A percentile compares a stretch with the other conserved stretches of the same genome.
These are phyloP conservation scores for Botia almorhae DNA, from an alignment of 2,797 vertebrate species.

Conservation along the genomic window DNA sequence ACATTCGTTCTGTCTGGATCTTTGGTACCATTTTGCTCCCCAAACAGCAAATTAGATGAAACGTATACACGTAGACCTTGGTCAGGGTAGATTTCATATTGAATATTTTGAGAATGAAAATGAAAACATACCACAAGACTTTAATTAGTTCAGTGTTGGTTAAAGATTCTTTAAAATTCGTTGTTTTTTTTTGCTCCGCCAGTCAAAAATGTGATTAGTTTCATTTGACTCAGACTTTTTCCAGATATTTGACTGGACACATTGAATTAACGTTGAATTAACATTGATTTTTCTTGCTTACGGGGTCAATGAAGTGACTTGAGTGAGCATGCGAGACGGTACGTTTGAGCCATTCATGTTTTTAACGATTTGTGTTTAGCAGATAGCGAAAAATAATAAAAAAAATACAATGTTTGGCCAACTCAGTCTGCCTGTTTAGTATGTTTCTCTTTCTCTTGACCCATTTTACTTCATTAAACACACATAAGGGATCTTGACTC, in stretches of 20 bases:
- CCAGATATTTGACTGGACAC: neutral
- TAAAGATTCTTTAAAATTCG: too few relatives aligned
- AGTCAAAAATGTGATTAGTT: neutral
- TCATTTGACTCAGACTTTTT: neutral
- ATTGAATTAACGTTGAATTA: neutral
- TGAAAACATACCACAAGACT: too few relatives aligned
- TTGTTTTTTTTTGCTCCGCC: neutral
- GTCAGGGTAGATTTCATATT: too few relatives aligned
- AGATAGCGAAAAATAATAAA: neutral
- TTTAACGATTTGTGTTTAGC: neutral
- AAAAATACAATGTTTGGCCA: conserved; percentile 9
- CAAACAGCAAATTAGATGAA: conserved; percentile 28
- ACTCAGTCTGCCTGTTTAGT: neutral
- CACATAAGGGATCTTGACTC: conserved; percentile 27
- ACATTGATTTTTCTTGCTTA: neutral
- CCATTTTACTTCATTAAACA: conserved; percentile 41
- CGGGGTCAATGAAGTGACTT: neutral
- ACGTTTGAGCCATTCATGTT: neutral
- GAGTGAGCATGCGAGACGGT: neutral
- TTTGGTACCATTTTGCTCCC: conserved; percentile 31
- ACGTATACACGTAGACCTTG: neutral
- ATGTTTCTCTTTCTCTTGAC: neutral
- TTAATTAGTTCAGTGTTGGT: too few relatives aligned
- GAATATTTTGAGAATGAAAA: too few relatives aligned
- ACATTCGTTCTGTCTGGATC: neutral